A percentile compares a stretch with the other conserved stretches of the same genome.
Conservation (phyloP, 1,140 invertebrate genomes). For the Stegodyphus mimosarum region DNA sequence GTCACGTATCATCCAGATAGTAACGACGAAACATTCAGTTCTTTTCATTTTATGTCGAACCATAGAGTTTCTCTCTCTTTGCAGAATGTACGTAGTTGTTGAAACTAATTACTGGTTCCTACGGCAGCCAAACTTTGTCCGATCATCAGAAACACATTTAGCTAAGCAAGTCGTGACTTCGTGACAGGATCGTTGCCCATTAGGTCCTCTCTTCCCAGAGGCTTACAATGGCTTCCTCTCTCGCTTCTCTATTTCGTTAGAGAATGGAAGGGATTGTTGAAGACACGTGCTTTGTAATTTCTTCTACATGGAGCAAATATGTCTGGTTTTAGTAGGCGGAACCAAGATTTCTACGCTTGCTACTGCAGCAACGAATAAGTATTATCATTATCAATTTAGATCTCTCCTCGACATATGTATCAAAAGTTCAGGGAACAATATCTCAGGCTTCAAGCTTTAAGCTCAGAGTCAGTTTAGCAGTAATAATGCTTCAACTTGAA, state of each 20-base stretch:
- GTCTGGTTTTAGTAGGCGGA: slow-evolving; percentile 47
- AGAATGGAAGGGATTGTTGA: slow-evolving; percentile 25
- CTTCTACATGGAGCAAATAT: slow-evolving; percentile 41
- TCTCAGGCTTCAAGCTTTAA: slow-evolving; percentile 20
- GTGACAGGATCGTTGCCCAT: slow-evolving; percentile 48
- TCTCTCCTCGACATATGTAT: slow-evolving; percentile 49
- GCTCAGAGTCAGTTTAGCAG: neutral
- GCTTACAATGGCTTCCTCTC: slow-evolving; percentile 36
- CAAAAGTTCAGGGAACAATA: slow-evolving; percentile 38
- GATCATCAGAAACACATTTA: slow-evolving; percentile 61
- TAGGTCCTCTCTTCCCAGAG: slow-evolving; percentile 49
- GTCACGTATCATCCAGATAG: slow-evolving; percentile 49
- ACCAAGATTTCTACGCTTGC: slow-evolving; percentile 41
- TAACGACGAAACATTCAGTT: slow-evolving; percentile 35
- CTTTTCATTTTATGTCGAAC: slow-evolving; percentile 50
- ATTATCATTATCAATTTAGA: slow-evolving; percentile 60
- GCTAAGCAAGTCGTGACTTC: slow-evolving; percentile 43
- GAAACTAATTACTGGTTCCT: slow-evolving; percentile 58
- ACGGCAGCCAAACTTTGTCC: slow-evolving; percentile 53
- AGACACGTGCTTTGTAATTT: slow-evolving; percentile 36
- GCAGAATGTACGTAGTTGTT: slow-evolving; percentile 43
- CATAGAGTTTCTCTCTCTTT: slow-evolving; percentile 44
- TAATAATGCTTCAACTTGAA: slow-evolving; percentile 11
- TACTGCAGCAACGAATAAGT: slow-evolving; percentile 38
- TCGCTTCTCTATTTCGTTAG: slow-evolving; percentile 10